Base-by-base conservation (phyloP, 2,888 invertebrate genomes). In the Dione vanillae region DNA sequence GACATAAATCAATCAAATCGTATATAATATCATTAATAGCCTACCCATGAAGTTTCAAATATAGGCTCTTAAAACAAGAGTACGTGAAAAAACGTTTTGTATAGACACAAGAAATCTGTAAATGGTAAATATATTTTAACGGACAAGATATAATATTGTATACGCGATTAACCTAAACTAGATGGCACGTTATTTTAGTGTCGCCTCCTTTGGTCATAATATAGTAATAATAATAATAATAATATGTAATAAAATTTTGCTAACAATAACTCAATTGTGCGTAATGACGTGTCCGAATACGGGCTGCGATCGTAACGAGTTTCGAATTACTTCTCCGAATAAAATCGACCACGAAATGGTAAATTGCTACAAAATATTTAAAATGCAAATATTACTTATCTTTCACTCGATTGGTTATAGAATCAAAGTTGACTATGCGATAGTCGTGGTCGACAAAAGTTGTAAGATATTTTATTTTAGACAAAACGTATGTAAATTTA, bases 51-150 rank as follows among this genome's bases (percentile, higher is more conserved):
- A 87, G 86, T 84, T 90, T 91, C 85, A 89, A 90, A 91, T 90
- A 92, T 90, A 93, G 92, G 93, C 93, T 94, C 93, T 93, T 90
- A 94, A 93, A 93, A 93, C 91, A 94, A 94, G 94, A 94, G 94
- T 94, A 93, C 91, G 90, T 89, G 91, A 93, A 91, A 75, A 78
- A 93, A 92, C 92, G 89, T 91, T 93, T 92, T 92, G 92, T 93
- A 93, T 93, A 93, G 92, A 93, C 93, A 91, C 92, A 92, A 92
- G 92, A 91, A 91, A 92, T 93, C 92, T 92, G 93, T 93, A 94
- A 92, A 93, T 91, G 93, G 92, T 94, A 93, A 92, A 93, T 92
- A 94, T 93, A 93, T 91, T 91, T 92, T 89, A 93, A 93, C 93
- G 92, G 93, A 93, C 93, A 93, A 93, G 93, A 93, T 93, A 92